phyloP scores from a whole-genome alignment of 2,888 invertebrate genomes.

The Aspidapion aeneum region DNA sequence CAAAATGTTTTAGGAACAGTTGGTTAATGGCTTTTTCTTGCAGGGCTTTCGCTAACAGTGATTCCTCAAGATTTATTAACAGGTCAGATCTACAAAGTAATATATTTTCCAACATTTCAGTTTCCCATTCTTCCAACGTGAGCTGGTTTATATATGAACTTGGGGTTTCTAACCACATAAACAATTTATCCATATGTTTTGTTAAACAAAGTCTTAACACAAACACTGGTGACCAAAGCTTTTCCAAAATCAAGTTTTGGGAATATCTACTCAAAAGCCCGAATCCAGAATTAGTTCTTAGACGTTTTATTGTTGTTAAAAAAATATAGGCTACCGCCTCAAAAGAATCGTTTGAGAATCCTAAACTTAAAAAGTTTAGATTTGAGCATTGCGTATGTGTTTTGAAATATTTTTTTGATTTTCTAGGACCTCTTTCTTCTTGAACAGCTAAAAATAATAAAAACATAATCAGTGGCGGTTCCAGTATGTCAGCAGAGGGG shows the following conservation, averaged over 20 bases:
- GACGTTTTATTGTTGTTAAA: slow-evolving; percentile 54
- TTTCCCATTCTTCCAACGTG: slow-evolving; percentile 34
- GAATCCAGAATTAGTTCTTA: slow-evolving; percentile 55
- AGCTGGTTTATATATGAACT: slow-evolving; percentile 32
- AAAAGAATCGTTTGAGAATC: background rate
- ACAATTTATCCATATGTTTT: slow-evolving; percentile 45
- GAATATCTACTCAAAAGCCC: slow-evolving; percentile 48
- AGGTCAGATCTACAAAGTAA: slow-evolving; percentile 42
- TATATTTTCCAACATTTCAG: slow-evolving; percentile 41
- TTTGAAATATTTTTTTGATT: slow-evolving; percentile 39
- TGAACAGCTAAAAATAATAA: slow-evolving; percentile 63
- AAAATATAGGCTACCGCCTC: slow-evolving; percentile 60
- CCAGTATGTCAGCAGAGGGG: too few relatives aligned
- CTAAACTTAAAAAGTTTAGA: background rate
- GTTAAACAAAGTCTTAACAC: slow-evolving; percentile 58
- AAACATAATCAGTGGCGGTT: too few relatives aligned
- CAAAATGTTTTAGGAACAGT: slow-evolving; percentile 29
- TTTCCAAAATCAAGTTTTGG: slow-evolving; percentile 55
- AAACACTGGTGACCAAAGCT: slow-evolving; percentile 59
- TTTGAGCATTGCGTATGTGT: slow-evolving; percentile 13
- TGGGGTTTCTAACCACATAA: slow-evolving; percentile 37
- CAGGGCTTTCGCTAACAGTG: slow-evolving; percentile 27
- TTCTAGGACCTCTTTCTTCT: slow-evolving; percentile 77
- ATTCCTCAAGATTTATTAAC: slow-evolving; percentile 35
- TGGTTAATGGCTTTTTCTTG: slow-evolving; percentile 30